Base-by-base conservation (phyloP, 2,113 vertebrate genomes). In the Pseudolaguvia tuberculata region DNA sequence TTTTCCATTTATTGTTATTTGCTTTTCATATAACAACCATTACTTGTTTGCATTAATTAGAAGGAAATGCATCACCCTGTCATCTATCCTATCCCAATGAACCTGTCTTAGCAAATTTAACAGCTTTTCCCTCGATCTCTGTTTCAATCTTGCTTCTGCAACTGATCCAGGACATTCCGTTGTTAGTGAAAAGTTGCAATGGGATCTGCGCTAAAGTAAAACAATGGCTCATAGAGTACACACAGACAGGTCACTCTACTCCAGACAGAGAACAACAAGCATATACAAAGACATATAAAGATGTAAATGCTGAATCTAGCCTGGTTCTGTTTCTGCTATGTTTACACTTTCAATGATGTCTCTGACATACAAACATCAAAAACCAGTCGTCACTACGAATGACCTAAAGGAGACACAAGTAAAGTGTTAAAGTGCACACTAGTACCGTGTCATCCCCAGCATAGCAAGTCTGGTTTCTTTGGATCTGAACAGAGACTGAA, bases 291-390 rank as follows among this genome's bases (percentile, higher is more conserved):
- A 70, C 48, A 72, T n/a, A 53, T 15, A 55, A 69, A 39, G 27
- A 51, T 15, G 42, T 45, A 53, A 70, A 65, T 48, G 47, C 39
- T 25, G 27, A 53, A 29, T 39, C 11, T 63, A 56, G 58, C 14
- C 29, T 27, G 59, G 50, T 56, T 48, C 50, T 31, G 35, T n/a
- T 78, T 70, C 58, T 73, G 57, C 62, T 51, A 59, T 69, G 51
- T 69, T 48, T 52, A 76, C 69, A 79, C 75, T 79, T 61, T 57
- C 67, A 76, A 70, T 53, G 68, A 72, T 78, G 73, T 57, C 66
- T 56, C 69, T 18, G 45, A 42, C 21, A 42, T 5, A 72, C 53
- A 42, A 5, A 72, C 53, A 56, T 10, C 18, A 55, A 55, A 73
- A 78, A 74, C 56, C 50, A 78, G 53, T 48, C 20, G 14, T 63